Conservation (phyloP, 2,797 vertebrate species). For the Manis javanica region DNA sequence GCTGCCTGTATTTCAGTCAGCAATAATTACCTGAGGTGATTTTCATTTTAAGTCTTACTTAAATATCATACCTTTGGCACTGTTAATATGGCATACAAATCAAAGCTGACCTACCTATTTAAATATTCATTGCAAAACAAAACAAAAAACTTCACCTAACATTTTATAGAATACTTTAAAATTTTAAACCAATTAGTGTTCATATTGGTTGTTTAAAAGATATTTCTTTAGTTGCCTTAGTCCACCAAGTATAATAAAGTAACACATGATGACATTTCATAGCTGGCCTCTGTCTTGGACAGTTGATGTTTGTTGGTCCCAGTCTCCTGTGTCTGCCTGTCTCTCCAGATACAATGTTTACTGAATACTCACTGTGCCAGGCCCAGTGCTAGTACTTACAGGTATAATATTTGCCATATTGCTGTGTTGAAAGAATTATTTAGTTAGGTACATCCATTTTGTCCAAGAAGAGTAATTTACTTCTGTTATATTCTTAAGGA, state of each 20-base stretch:
- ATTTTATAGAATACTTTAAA: background rate
- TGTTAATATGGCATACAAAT: background rate
- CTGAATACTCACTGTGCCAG: background rate
- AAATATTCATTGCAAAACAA: background rate
- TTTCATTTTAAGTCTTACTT: constrained; percentile 44
- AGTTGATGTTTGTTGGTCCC: background rate
- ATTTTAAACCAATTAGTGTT: constrained; percentile 23
- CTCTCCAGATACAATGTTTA: background rate
- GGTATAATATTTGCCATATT: background rate
- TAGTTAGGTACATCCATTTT: background rate
- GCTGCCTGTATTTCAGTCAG: constrained; percentile 9
- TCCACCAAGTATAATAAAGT: background rate
- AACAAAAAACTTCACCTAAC: background rate
- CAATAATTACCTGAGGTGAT: constrained; percentile 18
- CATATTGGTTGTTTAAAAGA: background rate
- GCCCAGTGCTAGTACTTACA: background rate
- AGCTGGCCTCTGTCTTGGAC: background rate
- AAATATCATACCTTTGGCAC: background rate
- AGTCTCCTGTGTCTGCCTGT: background rate
- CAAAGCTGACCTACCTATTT: background rate
- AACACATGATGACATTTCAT: background rate
- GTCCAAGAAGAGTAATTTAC: constrained; percentile 15
- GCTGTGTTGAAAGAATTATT: constrained; percentile 17
- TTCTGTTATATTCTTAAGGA: constrained; percentile 60
- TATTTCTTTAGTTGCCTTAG: constrained; percentile 33